These are phyloP conservation scores for Doryteuthis pealeii DNA, from an alignment of 1,140 invertebrate genomes.

Conservation along the genomic window DNA sequence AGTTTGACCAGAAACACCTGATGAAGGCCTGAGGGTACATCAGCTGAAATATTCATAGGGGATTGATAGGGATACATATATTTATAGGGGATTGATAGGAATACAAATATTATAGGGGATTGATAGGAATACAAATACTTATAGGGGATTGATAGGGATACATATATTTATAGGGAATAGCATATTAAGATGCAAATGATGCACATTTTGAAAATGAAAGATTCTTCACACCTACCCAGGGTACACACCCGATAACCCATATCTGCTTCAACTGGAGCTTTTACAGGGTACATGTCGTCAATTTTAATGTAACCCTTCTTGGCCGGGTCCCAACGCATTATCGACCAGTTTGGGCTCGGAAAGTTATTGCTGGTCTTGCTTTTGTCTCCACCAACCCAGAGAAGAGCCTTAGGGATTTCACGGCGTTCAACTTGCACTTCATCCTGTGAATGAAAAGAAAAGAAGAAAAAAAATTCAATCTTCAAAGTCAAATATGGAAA, in stretches of 20 bases:
- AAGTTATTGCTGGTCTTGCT: background rate
- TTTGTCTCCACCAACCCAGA: constrained; percentile 2
- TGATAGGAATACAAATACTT: too few relatives aligned
- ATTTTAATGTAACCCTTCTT: background rate
- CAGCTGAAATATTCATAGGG: too few relatives aligned
- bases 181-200: too few relatives aligned
- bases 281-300: background rate
- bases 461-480: background rate
- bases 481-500: too few relatives aligned
- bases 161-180: too few relatives aligned
- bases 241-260: background rate
- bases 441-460: background rate
- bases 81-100: too few relatives aligned
- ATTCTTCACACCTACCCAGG: background rate
- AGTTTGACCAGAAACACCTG: too few relatives aligned
- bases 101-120: too few relatives aligned
- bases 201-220: too few relatives aligned
- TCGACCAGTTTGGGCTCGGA: background rate
- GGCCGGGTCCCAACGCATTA: background rate
- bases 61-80: too few relatives aligned
- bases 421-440: background rate
- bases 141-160: too few relatives aligned
- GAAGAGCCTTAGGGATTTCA: background rate
- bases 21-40: too few relatives aligned
- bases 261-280: background rate